Evolutionary conservation across 1,140 invertebrate species (phyloP).

Genomic region (Galendromus occidentalis): DNA sequence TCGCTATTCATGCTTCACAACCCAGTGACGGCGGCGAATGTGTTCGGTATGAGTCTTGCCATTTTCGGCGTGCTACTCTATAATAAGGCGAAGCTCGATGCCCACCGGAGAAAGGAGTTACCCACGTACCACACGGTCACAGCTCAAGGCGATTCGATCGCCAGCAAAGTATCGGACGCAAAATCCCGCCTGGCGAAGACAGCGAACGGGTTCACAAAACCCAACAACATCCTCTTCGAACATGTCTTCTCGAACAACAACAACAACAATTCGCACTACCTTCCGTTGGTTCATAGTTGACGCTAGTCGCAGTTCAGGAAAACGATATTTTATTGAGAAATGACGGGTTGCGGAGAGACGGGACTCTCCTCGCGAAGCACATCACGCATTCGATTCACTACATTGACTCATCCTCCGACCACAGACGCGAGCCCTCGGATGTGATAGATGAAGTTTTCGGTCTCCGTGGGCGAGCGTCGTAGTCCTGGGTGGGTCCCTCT

Average conservation of each 20-base stretch:
- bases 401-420: too few relatives aligned
- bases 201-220: not conserved
- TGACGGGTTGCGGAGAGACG: too few relatives aligned
- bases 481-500: too few relatives aligned
- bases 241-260: conserved; percentile 8
- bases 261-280: not conserved
- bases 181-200: not conserved
- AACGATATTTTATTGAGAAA: too few relatives aligned
- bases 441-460: too few relatives aligned
- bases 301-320: not conserved
- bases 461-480: too few relatives aligned
- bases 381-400: too few relatives aligned
- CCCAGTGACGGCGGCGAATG: conserved; percentile 66
- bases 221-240: conserved; percentile 6
- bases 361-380: too few relatives aligned
- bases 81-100: conserved; percentile 38
- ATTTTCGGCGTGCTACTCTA: conserved; percentile 73
- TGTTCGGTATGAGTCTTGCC: conserved; percentile 74
- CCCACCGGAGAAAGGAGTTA: not conserved
- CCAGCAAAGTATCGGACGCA: not conserved
- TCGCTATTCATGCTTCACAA: conserved; percentile 73
- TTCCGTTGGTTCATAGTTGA: conserved; percentile 4
- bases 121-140: not conserved
- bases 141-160: not conserved
- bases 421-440: too few relatives aligned